Evolutionary conservation across 2,888 invertebrate species (phyloP).

Genomic region (Cephus sareptanus): DNA sequence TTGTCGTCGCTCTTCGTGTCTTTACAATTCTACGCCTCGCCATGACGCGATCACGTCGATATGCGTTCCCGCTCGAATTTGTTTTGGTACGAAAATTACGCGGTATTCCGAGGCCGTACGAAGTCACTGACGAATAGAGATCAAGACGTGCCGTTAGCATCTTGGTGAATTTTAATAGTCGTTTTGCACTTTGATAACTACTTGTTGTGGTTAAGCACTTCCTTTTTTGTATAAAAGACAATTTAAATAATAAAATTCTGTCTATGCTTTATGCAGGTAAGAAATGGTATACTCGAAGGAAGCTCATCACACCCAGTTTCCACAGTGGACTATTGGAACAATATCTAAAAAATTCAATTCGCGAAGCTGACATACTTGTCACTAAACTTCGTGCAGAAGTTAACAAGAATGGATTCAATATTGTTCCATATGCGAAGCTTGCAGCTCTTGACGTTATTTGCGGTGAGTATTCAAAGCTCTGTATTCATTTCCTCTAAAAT

Average conservation of each 20-base stretch:
- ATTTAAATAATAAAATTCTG: neutral
- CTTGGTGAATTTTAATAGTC: neutral
- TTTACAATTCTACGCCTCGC: neutral
- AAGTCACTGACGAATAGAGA: neutral
- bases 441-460: conserved; percentile 61
- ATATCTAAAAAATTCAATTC: conserved; percentile 45
- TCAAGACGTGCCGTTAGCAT: neutral
- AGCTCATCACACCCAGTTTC: conserved; percentile 59
- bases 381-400: conserved; percentile 49
- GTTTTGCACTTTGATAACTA: neutral
- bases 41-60: neutral
- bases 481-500: neutral
- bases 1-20: neutral
- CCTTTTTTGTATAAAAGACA: neutral
- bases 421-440: conserved; percentile 59
- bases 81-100: neutral
- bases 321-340: conserved; percentile 54
- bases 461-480: conserved; percentile 41
- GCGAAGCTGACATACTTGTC: conserved; percentile 50
- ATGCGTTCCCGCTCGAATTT: neutral
- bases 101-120: neutral
- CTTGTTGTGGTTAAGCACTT: neutral
- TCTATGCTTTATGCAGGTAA: conserved; percentile 38
- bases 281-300: conserved; percentile 57
- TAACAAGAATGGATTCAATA: conserved; percentile 51